A percentile compares a stretch with the other conserved stretches of the same genome.
These are phyloP conservation scores for Antidorcas marsupialis DNA, from an alignment of 2,113 vertebrate genomes.

Conservation along the genomic window DNA sequence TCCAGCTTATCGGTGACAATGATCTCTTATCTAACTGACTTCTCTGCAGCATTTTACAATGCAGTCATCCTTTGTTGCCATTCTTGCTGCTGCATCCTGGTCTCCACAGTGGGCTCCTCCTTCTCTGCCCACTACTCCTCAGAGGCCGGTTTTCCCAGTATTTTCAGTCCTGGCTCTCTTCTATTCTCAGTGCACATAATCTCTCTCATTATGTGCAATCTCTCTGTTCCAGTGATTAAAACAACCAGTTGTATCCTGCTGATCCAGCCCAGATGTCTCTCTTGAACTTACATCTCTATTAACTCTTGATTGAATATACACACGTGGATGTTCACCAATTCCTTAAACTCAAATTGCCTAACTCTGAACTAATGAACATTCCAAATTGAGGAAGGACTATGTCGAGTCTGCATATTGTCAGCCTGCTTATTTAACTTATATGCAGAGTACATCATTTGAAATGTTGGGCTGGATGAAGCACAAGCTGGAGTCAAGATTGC, in stretches of 20 bases:
- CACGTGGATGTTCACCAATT: fast-evolving
- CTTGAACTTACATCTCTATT: neutral
- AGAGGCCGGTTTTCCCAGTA: neutral
- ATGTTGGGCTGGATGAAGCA: neutral
- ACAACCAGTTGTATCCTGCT: neutral
- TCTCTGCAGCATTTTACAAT: neutral
- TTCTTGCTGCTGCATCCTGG: neutral
- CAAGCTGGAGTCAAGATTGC: neutral
- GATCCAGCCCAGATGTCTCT: neutral
- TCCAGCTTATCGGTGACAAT: neutral
- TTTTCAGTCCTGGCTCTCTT: neutral
- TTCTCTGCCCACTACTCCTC: neutral
- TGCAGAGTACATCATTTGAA: neutral
- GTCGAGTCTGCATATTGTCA: neutral
- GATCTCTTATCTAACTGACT: neutral
- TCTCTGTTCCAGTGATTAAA: neutral
- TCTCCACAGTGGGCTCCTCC: neutral
- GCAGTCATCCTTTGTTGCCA: neutral
- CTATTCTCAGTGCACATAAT: neutral
- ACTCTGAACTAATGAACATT: neutral
- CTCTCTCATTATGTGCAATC: neutral
- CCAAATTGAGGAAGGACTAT: neutral
- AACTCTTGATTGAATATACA: neutral
- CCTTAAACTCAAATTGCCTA: neutral
- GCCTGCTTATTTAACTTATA: neutral